phyloP scores from a whole-genome alignment of 2,113 vertebrate genomes.

The Daboia siamensis region DNA sequence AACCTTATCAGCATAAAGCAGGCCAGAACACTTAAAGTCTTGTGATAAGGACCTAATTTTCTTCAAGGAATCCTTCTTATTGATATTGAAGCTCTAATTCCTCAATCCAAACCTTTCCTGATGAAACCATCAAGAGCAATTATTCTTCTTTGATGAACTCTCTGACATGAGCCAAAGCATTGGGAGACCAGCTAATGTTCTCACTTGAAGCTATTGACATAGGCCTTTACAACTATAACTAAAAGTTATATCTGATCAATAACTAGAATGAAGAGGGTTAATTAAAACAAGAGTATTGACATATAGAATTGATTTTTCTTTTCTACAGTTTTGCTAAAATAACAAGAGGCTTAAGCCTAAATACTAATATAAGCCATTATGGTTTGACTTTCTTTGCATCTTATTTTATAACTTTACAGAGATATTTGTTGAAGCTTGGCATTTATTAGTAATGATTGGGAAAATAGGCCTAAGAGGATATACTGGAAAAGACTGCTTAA shows the following conservation, averaged over 20 bases:
- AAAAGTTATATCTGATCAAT: conserved; percentile 18
- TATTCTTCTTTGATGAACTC: not conserved
- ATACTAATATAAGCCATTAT: not conserved
- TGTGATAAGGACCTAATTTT: not conserved
- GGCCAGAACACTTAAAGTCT: not conserved
- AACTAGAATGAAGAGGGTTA: conserved; percentile 1
- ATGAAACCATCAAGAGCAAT: not conserved
- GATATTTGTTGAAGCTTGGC: not conserved
- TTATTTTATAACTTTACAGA: not conserved
- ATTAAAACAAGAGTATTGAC: conserved; percentile 20
- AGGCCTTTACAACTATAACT: conserved; percentile 1
- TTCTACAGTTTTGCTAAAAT: not conserved
- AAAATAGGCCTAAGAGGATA: not conserved
- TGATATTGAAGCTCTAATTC: not conserved
- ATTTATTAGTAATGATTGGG: not conserved
- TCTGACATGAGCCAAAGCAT: not conserved
- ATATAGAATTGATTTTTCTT: conserved; percentile 4
- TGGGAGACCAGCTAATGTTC: not conserved
- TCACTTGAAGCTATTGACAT: not conserved
- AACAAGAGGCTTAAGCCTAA: not conserved
- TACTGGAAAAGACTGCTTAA: not conserved
- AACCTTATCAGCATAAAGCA: not conserved
- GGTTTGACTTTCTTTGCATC: not conserved
- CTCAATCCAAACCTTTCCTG: not conserved
- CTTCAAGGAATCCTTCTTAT: not conserved